Evolutionary conservation across 2,888 invertebrate genomes (phyloP), one percentile per base, ranked within the genome.

Genomic region (Noctua janthina): DNA sequence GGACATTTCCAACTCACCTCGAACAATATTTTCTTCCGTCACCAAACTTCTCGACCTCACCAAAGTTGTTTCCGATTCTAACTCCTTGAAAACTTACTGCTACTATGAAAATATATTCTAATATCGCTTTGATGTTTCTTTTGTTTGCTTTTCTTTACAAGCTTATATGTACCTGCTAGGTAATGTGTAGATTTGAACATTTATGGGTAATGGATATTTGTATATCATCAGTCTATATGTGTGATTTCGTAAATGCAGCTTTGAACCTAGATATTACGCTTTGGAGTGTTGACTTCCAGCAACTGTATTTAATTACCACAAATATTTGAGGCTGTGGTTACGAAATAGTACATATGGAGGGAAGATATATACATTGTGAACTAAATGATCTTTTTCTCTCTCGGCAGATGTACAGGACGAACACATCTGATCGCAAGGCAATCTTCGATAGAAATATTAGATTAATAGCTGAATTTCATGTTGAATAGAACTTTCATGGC

Each of bases 351-450:
- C 89, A 88, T 81, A 78, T 81, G 78, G 86, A 81, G 66, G 51
- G 67, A 75, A 78, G 85, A 79, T 84, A 82, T 84, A 78, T 83
- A 81, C 78, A 77, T 82, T 75, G 78, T 79, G 75, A 88, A 91
- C 91, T 93, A 96, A 96, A 97, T 96, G 95, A 97, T 97, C 96
- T 97, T 97, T 97, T 97, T 97, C 97, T 96, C 97, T 96, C 95
- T 96, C 94, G 96, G 91, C 98, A 98, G 98, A 98, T 98, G 98
- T 98, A 95, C 98, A 98, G 96, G 98, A 98, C 94, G 98, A 98
- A 96, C 98, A 97, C 97, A 98, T 98, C 97, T 98, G 97, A 97
- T 93, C 94, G 93, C 95, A 93, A 93, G 93, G 92, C 93, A 93
- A 93, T 92, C 94, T 92, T 89, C 94, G 90, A 92, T 93, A 91